A percentile compares a stretch with the other conserved stretches of the same genome.
phyloP scores from a whole-genome alignment of 2,797 vertebrate species.

The Ctenopoma multispine region DNA sequence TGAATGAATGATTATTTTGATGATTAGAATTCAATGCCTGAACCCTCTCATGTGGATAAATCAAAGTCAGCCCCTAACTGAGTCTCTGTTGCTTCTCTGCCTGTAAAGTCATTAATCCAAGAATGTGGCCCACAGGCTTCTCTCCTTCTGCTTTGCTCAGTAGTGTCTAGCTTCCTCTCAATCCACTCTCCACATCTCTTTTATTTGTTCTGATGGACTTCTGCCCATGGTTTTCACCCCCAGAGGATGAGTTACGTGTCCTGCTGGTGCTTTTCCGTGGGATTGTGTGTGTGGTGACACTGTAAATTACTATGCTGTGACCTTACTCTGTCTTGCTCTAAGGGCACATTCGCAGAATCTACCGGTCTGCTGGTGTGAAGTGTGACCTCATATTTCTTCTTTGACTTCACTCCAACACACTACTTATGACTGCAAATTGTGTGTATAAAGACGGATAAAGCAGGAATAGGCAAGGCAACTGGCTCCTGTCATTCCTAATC shows the following conservation, averaged over 20 bases:
- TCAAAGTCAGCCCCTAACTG: conserved; percentile 61
- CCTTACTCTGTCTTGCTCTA: conserved; percentile 38
- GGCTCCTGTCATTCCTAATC: conserved; percentile 34
- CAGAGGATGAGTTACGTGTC: conserved; percentile 52
- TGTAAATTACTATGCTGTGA: conserved; percentile 40
- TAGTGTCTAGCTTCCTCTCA: conserved; percentile 25
- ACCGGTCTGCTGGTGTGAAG: conserved; percentile 40
- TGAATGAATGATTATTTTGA: conserved; percentile 46
- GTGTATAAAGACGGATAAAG: conserved; percentile 25
- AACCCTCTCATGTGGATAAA: conserved; percentile 65
- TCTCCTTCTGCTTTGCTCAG: conserved; percentile 53
- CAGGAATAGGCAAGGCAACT: conserved; percentile 29
- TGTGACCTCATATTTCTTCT: conserved; percentile 41
- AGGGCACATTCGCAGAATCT: conserved; percentile 45
- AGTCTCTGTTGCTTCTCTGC: conserved; percentile 58
- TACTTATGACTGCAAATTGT: conserved; percentile 20
- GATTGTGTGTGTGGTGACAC: conserved; percentile 25
- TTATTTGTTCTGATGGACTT: conserved; percentile 70
- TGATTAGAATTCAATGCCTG: conserved; percentile 47
- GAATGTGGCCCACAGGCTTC: conserved; percentile 57
- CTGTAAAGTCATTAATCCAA: conserved; percentile 74
- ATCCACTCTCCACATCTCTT: conserved; percentile 22
- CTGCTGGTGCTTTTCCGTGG: conserved; percentile 42
- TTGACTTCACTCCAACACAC: conserved; percentile 33
- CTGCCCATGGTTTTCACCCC: conserved; percentile 46